Base-by-base conservation (phyloP, 2,797 vertebrate genomes). In the Urocyon cinereoargenteus region DNA sequence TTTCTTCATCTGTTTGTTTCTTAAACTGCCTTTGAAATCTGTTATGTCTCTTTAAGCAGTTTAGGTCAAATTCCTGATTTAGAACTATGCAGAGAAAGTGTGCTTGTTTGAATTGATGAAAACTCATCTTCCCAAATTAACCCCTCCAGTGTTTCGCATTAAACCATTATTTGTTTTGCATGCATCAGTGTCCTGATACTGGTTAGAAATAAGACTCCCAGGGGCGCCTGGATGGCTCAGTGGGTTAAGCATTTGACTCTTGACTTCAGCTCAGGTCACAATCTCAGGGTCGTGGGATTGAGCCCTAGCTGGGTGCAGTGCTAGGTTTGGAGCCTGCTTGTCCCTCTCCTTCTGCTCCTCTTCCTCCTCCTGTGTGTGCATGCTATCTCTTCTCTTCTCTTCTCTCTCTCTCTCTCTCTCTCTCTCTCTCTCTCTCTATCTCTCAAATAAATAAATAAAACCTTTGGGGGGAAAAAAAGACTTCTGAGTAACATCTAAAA, bases 51-150 rank as follows among this genome's bases (percentile, higher is more conserved):
- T 73, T 77, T 86, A 45, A 88, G 61, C 7, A 24, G 5, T 59
- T 96, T 77, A 59, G 28, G 45, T 64, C 21, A 59, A 13, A 66
- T 70, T 91, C n/a, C 21, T 95, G 59, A 85, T 57, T 91, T 86
- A 86, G 36, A 93, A 10, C 3, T 72, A 40, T 14, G 9, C 21
- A 88, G 72, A 79, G 40, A 24, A 75, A 81, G 19, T 78, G 5
- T 64, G 5, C 14, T 89, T 72, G 3, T 75, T 57, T 85, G 28
- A 86, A 4, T 62, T 88, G 31, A 79, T 61, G 64, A 34, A 70
- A 40, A n/a, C 53, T 82, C 59, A 0, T 82, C 34, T 92, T 81
- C 62, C 16, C 16, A 57, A 81, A 85, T 62, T 75, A 83, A 36
- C 45, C 49, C n/a, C 12, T 90, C 16, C 9, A 53, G 51, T 31